Base-by-base conservation (phyloP, 2,797 vertebrate genomes). In the Tragopan temminckii region DNA sequence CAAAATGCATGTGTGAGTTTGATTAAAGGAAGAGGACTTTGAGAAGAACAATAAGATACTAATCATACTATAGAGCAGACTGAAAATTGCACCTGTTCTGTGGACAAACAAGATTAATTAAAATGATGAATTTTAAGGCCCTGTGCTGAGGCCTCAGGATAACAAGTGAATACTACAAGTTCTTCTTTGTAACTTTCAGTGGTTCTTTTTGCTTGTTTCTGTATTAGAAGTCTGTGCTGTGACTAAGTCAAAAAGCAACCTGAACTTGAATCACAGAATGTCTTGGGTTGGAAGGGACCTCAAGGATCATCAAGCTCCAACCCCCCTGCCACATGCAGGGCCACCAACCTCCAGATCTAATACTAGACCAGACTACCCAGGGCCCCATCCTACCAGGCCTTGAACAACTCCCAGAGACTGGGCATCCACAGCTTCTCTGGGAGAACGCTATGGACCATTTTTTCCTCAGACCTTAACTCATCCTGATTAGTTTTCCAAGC, bases 21-120 rank as follows among this genome's bases (percentile, higher is more conserved):
- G 63, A 84, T 70, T 90, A 87, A 91, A 89, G 50, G 48, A 89
- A 42, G 67, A 82, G 29, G 24, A 78, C 58, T 87, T 95, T 55
- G 50, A 40, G n/a, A 95, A 91, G 50, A 66, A 77, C 40, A 68
- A 6, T 78, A 80, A 66, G 50, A 77, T 78, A 53, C n/a, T 87
- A 75, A 80, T 83, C 89, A 82, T 55, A 40, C 24, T 78, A 75
- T 93, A 93, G 71, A 38, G 15, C 86, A 95, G 69, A 25, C 38
- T 85, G 69, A 80, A 87, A 85, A 79, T 87, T 89, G 76, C 31
- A 69, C 90, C 75, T 93, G 91, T 87, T 75, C 75, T 80, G 11
- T 78, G 72, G 69, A 75, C 45, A 80, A 80, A 67, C 23, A 69
- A 85, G 76, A 72, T 87, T 59, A 85, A 78, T 91, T 84, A 71